phyloP scores from a whole-genome alignment of 2,113 vertebrate species.

The Corynorhinus townsendii region DNA sequence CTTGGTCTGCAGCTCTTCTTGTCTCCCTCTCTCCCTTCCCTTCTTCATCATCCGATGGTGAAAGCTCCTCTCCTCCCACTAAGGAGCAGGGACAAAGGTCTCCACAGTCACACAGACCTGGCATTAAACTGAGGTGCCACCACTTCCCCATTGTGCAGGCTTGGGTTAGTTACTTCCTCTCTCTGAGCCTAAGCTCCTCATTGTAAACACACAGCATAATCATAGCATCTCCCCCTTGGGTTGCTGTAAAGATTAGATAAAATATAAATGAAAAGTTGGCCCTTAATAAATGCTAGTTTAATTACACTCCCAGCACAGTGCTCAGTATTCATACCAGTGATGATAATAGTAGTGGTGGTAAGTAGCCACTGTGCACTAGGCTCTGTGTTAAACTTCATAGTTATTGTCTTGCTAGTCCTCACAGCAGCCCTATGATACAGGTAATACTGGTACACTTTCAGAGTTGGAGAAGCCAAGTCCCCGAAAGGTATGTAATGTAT shows the following conservation, averaged over 20 bases:
- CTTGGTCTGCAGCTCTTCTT: not conserved
- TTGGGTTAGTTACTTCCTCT: not conserved
- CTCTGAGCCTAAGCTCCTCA: not conserved
- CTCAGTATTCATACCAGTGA: not conserved
- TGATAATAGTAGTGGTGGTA: not conserved
- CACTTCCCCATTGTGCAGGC: not conserved
- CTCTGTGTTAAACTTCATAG: not conserved
- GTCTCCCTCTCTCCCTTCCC: not conserved
- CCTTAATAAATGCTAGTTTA: not conserved
- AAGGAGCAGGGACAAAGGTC: not conserved
- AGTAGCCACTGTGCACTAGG: not conserved
- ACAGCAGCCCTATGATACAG: not conserved
- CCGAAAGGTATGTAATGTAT: not conserved
- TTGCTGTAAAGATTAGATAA: not conserved
- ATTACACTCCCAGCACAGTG: not conserved
- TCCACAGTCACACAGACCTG: not conserved
- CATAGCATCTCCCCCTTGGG: not conserved
- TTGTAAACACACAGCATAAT: not conserved
- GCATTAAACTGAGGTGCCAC: no score
- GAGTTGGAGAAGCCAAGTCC: not conserved
- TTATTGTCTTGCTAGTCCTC: not conserved
- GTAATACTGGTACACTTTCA: not conserved
- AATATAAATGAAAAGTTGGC: not conserved
- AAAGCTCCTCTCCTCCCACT: not conserved
- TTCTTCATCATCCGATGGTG: not conserved